These are phyloP conservation scores for Ursus arctos DNA, from an alignment of 2,113 vertebrate genomes.

Conservation along the genomic window DNA sequence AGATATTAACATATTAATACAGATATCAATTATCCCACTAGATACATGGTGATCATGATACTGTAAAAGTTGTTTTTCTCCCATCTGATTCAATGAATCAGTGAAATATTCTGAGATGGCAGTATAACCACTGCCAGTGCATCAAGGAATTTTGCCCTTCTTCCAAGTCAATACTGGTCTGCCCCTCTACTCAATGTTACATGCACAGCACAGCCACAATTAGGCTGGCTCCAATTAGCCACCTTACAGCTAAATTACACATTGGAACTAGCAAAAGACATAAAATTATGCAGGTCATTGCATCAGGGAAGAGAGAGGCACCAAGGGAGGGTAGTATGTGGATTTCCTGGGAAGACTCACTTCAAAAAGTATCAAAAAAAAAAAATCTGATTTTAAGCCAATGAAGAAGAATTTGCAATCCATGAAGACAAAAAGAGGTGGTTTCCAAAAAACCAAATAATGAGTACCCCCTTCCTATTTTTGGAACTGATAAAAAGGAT, in stretches of 20 bases:
- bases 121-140: background rate
- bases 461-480: background rate
- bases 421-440: background rate
- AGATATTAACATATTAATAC: background rate
- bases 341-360: background rate
- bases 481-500: background rate
- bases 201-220: background rate
- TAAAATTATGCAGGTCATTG: background rate
- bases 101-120: background rate
- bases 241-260: constrained; percentile 39
- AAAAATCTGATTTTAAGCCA: background rate
- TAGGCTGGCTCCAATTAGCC: constrained; percentile 16
- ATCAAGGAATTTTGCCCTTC: background rate
- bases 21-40: background rate
- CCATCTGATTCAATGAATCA: background rate
- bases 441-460: background rate
- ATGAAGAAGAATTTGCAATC: background rate
- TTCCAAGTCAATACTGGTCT: constrained; percentile 30
- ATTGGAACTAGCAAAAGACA: background rate
- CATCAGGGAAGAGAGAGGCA: background rate
- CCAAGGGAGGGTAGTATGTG: background rate
- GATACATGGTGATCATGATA: background rate
- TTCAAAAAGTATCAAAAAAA: background rate
- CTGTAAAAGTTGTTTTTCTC: background rate
- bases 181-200: background rate